Base-by-base conservation (phyloP, 2,888 invertebrate genomes). In the Phengaris arion region DNA sequence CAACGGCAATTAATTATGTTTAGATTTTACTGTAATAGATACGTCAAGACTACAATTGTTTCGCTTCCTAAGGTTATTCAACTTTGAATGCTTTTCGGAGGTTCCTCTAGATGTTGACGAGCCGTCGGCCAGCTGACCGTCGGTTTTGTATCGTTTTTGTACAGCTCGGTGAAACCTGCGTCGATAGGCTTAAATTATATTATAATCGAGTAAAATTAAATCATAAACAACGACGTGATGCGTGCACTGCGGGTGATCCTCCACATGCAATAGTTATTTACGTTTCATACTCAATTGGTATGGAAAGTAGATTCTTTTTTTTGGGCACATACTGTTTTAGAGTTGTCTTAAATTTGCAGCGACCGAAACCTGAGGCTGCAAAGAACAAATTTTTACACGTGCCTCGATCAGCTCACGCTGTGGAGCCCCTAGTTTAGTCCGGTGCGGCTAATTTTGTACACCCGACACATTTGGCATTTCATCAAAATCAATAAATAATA, bases 1-100 rank as follows among this genome's bases (percentile, higher is more conserved):
- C 72, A 72, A 72, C 72, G 72, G 72, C 54, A 72, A 72, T 72
- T 72, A 54, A 72, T 72, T 72, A 72, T 72, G 72, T 52, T 72
- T 72, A 72, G 72, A 72, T 72, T 70, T 72, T 72, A 72, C 72
- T 72, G 54, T 72, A 52, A 64, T 72, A 72, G 72, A 52, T 72
- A 72, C 54, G 22, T 35, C 72, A 69, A 69, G 52, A 52, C 54
- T 72, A 22, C 22, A 35, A 72, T 72, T 35, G 64, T 64, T 64
- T 72, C 52, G 72, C 72, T 72, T 72, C 72, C 72, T 72, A 13
- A 72, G 51, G 72, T 72, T 54, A 51, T 70, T 72, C 22, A 9
- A 72, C 52, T 72, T 64, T 72, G 72, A 72, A 72, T 8, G 72
- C 72, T 72, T 72, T 54, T 72, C 72, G 72, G 12, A 72, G 72